Evolutionary conservation across 2,797 vertebrate genomes (phyloP).

Genomic region (Amphiprion clarkii): DNA sequence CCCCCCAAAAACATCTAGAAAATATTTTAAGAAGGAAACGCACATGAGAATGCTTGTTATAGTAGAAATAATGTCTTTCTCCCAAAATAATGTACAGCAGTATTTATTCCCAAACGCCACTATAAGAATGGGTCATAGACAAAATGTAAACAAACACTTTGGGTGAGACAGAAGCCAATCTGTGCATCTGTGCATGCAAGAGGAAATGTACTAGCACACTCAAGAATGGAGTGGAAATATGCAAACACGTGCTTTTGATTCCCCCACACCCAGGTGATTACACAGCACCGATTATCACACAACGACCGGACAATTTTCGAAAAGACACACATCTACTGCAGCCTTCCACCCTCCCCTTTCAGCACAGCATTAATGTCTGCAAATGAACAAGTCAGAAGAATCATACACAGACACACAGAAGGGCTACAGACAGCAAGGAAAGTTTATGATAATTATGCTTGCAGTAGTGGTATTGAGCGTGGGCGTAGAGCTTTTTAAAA

Average conservation of each 20-base stretch:
- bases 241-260: constrained; percentile 37
- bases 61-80: constrained; percentile 1
- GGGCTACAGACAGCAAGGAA: constrained; percentile 70
- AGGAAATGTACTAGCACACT: background rate
- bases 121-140: constrained; percentile 7
- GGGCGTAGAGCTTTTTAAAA: constrained; percentile 88
- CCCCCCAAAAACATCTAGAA: constrained; percentile 14
- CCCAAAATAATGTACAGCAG: background rate
- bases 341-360: constrained; percentile 21
- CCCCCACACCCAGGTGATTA: constrained; percentile 42
- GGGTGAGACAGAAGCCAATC: constrained; percentile 13
- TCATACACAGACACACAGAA: constrained; percentile 59
- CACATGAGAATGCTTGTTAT: background rate
- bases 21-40: constrained; percentile 16
- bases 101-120: constrained; percentile 20
- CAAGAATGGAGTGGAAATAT: constrained; percentile 11
- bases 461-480: constrained; percentile 85
- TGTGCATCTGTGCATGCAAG: constrained; percentile 24
- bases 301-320: constrained; percentile 40
- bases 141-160: constrained; percentile 42
- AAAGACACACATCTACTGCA: constrained; percentile 35
- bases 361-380: constrained; percentile 58
- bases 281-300: constrained; percentile 36
- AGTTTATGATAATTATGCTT: constrained; percentile 84
- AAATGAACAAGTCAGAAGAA: constrained; percentile 56